Evolutionary conservation across 2,797 vertebrate genomes (phyloP), one percentile per base, ranked within the genome.

Genomic region (Tamandua tetradactyla): DNA sequence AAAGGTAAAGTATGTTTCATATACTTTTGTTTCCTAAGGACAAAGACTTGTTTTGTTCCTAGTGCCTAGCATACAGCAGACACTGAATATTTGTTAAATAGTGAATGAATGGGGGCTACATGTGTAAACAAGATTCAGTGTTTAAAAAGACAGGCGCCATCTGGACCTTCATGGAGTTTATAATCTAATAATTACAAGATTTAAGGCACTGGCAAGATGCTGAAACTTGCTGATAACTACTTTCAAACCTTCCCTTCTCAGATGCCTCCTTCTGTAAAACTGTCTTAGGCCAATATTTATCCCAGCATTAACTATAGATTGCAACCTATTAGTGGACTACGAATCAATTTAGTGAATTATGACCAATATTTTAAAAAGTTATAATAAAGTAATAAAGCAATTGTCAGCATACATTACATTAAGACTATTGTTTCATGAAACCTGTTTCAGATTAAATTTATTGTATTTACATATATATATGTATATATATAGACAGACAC

Each of bases 1-100:
- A 88, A 88, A 93, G 35, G 27, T 84, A 75, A 75, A 20, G 42
- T 37, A 27, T 87, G 61, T 66, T 93, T 93, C 78, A 66, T 3
- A 59, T 7, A n/a, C 14, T 59, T 82, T 66, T 55, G 20, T 68
- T 55, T 55, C 27, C 52, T 8, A 20, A 42, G 47, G 47, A 30
- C 61, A 82, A 62, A 42, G 25, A 82, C 22, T 55, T 52, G 11
- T 52, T 55, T 55, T 55, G 18, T 55, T 79, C n/a, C 86, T 49
- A 76, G 15, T 83, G 52, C 5, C 22, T 15, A 44, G 25, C 61
- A 89, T n/a, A 49, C 47, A 83, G 44, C 0, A 59, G 59, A 40
- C 35, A 66, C 40, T 57, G 37, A 57, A 2, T 81, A 89, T 42
- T 49, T 64, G 47, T 35, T 57, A 17, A 91, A 52, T 75, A 83